Evolutionary conservation across 2,888 invertebrate species (phyloP).

Genomic region (Philonicus albiceps): DNA sequence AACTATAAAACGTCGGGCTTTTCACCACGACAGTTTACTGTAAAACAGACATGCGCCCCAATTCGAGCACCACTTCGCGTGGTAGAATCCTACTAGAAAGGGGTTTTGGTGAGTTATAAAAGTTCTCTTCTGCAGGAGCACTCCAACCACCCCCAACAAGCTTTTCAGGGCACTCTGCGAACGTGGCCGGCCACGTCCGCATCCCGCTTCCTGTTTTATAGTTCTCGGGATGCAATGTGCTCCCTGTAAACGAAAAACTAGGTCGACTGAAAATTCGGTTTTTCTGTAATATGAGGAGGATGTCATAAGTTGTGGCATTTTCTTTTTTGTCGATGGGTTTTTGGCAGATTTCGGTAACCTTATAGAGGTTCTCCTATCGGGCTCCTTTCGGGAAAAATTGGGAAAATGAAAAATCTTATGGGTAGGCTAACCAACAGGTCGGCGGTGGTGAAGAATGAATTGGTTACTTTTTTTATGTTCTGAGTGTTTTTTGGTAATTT

Average conservation of each 20-base stretch:
- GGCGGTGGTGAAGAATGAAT: not conserved
- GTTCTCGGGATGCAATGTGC: not conserved
- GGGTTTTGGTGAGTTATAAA: not conserved
- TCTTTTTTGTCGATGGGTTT: not conserved
- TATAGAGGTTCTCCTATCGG: not conserved
- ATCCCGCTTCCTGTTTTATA: not conserved
- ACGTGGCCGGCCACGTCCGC: not conserved
- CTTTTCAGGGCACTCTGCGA: not conserved
- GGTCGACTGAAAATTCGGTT: constrained; percentile 5
- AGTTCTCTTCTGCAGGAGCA: not conserved
- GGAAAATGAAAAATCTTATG: not conserved
- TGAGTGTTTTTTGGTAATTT: not conserved
- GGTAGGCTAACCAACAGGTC: not conserved
- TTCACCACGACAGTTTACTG: constrained; percentile 18
- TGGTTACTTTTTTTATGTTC: not conserved
- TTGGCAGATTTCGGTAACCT: not conserved
- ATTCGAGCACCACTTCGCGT: not conserved
- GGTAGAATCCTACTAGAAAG: not conserved
- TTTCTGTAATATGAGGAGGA: not conserved
- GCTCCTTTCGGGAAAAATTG: not conserved
- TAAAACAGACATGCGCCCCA: not conserved
- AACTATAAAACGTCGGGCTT: not conserved
- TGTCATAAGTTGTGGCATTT: not conserved
- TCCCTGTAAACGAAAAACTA: not conserved
- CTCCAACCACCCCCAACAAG: not conserved